Evolutionary conservation across 1,140 invertebrate genomes (phyloP).

Genomic region (Drosophila melanogaster): Release_6_plus_ISO1_MT NT_037436.4:7860001-7860500

Average conservation of each 20-base stretch:
- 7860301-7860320: slow-evolving; percentile 3
- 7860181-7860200: slow-evolving; percentile 16
- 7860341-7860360: neutral
- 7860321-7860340: neutral
- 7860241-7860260: slow-evolving; percentile 55
- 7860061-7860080: neutral
- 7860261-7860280: slow-evolving; percentile 61
- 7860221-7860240: neutral
- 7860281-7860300: slow-evolving; percentile 32
- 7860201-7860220: neutral
- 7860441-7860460: too few species aligned
- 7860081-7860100: neutral
- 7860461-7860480: too few species aligned
- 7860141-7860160: slow-evolving; percentile 74
- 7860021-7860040: slow-evolving; percentile 67
- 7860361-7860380: too few species aligned
- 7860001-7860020: slow-evolving; percentile 57
- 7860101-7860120: slow-evolving; percentile 12
- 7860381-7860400: neutral
- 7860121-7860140: slow-evolving; percentile 56
- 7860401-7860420: neutral
- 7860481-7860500: neutral
- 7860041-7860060: slow-evolving; percentile 50
- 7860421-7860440: too few species aligned
- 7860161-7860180: neutral